A percentile compares a stretch with the other conserved stretches of the same genome.
Evolutionary conservation across 2,797 vertebrate genomes (phyloP).

Genomic region (Phylloscopus collybita): DNA sequence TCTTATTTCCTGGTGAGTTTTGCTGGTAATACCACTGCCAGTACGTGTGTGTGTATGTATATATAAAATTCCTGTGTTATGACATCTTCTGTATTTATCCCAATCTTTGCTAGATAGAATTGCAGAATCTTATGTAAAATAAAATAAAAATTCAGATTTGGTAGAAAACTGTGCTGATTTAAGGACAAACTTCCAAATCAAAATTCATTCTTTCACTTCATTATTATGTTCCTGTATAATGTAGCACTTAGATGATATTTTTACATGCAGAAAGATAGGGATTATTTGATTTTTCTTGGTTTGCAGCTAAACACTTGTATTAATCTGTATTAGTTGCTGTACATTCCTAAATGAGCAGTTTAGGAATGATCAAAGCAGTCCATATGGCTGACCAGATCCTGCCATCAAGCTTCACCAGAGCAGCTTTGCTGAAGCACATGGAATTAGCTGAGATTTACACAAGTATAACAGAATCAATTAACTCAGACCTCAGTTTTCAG

Average conservation of each 20-base stretch:
- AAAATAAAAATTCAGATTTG: not conserved
- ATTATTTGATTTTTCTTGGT: not conserved
- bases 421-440: not conserved
- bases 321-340: not conserved
- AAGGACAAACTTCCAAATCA: not conserved
- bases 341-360: not conserved
- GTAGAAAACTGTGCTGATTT: not conserved
- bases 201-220: not conserved
- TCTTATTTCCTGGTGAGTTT: not conserved
- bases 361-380: not conserved
- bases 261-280: not conserved
- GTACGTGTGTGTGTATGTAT: fast-evolving
- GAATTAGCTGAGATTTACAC: constrained; percentile 45
- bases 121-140: not conserved
- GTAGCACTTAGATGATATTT: not conserved
- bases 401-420: not conserved
- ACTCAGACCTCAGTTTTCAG: not conserved
- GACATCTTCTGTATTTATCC: not conserved
- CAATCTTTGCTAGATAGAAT: not conserved
- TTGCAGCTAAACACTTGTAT: not conserved
- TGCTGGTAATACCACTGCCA: not conserved
- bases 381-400: not conserved
- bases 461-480: constrained; percentile 44
- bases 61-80: not conserved
- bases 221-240: not conserved